phyloP scores from a whole-genome alignment of 2,113 vertebrate species.

The Tyto alba region DNA sequence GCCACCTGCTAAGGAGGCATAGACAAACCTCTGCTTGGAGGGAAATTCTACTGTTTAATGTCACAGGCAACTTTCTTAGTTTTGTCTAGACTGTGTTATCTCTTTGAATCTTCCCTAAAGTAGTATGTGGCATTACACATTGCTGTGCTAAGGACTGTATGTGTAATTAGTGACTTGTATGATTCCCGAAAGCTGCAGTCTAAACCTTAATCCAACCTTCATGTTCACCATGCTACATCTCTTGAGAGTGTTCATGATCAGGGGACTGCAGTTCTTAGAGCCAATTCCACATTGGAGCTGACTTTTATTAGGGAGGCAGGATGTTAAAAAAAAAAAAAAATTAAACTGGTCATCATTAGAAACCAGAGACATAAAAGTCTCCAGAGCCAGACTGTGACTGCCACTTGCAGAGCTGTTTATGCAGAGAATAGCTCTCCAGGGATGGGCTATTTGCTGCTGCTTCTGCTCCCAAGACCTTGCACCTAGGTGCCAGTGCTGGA shows the following conservation, averaged over 20 bases:
- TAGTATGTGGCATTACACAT: background rate
- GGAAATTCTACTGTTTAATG: background rate
- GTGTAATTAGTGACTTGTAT: constrained; percentile 4
- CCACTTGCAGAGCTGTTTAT: constrained; percentile 20
- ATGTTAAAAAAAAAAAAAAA: constrained; percentile 3
- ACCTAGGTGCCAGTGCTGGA: background rate
- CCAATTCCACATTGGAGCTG: background rate
- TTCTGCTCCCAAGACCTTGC: background rate
- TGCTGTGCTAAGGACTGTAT: background rate
- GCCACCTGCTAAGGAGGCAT: background rate
- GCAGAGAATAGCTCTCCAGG: background rate
- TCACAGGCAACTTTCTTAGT: background rate
- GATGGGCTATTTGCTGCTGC: background rate
- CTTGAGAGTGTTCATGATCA: background rate
- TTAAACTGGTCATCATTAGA: constrained; percentile 20
- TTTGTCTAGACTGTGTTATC: background rate
- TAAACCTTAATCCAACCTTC: constrained; percentile 16
- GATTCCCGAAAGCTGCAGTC: background rate
- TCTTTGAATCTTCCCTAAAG: background rate
- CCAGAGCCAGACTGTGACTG: background rate
- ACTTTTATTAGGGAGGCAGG: background rate
- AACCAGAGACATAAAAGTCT: constrained; percentile 6
- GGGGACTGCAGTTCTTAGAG: background rate
- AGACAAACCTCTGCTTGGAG: background rate
- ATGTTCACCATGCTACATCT: background rate